These are phyloP conservation scores for Pitta sordida DNA, from an alignment of 2,113 vertebrate species.

Conservation along the genomic window DNA sequence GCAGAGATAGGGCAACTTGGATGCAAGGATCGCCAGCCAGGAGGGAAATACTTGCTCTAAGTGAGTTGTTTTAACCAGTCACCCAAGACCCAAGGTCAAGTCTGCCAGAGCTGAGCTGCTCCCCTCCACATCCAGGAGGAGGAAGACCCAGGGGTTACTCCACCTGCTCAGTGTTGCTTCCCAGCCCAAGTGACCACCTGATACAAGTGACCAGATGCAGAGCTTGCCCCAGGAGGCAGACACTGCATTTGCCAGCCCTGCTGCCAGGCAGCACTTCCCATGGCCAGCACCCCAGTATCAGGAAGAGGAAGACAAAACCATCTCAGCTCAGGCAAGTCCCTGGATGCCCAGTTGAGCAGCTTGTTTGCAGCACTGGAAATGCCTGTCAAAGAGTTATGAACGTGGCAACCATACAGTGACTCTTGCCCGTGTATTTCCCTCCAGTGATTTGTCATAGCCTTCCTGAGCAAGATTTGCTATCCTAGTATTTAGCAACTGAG, in stretches of 20 bases:
- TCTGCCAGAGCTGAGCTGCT: not conserved
- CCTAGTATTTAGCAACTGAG: not conserved
- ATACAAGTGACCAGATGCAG: not conserved
- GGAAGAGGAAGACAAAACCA: not conserved
- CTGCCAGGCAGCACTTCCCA: not conserved
- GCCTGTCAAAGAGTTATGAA: not conserved
- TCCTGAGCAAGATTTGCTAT: not conserved
- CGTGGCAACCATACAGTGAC: not conserved
- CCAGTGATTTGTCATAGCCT: not conserved
- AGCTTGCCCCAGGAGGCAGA: not conserved
- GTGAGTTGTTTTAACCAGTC: not conserved
- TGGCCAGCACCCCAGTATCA: fast-evolving
- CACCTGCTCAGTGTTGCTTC: not conserved
- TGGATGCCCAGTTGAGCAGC: not conserved
- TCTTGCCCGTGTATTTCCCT: not conserved
- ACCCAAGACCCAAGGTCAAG: not conserved
- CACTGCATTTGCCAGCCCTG: not conserved
- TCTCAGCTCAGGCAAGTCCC: not conserved
- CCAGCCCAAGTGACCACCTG: not conserved
- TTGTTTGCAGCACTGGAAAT: not conserved
- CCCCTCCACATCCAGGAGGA: not conserved
- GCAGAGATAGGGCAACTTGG: not conserved
- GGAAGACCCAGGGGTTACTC: not conserved
- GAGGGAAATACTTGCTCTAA: not conserved
- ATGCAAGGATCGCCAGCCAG: not conserved